Evolutionary conservation across 1,140 invertebrate species (phyloP), one percentile per base, ranked within the genome.

Genomic region (Leptinotarsa undecemlineata): DNA sequence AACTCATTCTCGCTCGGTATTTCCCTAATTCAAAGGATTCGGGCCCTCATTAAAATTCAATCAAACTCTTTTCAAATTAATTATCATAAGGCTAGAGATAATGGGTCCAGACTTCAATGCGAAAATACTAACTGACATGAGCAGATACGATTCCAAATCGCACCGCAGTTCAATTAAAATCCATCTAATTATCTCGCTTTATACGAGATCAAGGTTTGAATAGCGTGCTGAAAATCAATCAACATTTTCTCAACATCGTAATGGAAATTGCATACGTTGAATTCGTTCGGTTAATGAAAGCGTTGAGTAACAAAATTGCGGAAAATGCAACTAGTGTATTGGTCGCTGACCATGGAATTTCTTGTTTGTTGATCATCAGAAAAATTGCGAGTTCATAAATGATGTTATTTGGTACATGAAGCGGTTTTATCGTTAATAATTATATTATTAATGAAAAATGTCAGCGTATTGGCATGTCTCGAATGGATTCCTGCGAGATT

Each of bases 121-220:
- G 64, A 71, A 71, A 60, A 72, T 72, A 66, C 64, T 72, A 72
- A 48, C 71, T 72, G 71, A 66, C 71, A 72, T 72, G 47, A 67
- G 71, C 71, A 72, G 71, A 72, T 64, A 20, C 71, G 33, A 72
- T 23, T 72, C 33, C 33, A 3, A 42, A 42, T 42, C 17, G 51
- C 61, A 47, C 48, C 71, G 61, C 71, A 51, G 71, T 72, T 72
- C 71, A 72, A 64, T 72, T 72, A 72, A 72, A 72, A 72, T 72
- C 71, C 62, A 64, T 61, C 71, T 72, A 72, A 72, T 72, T 72
- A 72, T 63, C 61, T 33, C 60, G 19, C 61, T 60, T 72, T 67
- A 64, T 72, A 71, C 69, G 66, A 47, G 23, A 68, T 42, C 66
- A 68, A 42, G 23, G 23, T 19, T 68, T 47, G 66, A 68, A 68